Base-by-base conservation (phyloP, 2,113 vertebrate species). In the Sceloporus tristichus region DNA sequence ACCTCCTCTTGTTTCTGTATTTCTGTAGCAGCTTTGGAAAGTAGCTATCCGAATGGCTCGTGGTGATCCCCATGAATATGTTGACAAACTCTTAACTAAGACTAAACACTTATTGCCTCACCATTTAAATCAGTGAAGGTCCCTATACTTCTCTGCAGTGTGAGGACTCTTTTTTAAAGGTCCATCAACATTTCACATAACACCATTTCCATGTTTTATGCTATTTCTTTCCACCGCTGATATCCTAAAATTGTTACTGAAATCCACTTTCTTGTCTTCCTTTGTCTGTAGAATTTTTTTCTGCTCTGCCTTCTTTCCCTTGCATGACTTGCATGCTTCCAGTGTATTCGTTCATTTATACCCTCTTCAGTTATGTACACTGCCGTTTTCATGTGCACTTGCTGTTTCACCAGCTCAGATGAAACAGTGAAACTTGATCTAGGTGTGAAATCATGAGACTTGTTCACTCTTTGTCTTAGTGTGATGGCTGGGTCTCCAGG, bases 141-240 rank as follows among this genome's bases (percentile, higher is more conserved):
- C 2, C 80, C 71, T 85, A 48, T 0, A 74, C 86, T 87, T n/a
- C 81, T 81, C 6, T 68, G 88, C 65, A 56, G n/a, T 40, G 3
- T 48, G 21, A 48, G 0, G 90, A 78, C 38, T 48, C n/a, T n/a
- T 53, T 71, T 82, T 95, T 76, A 19, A 1, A 16, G 87, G 90
- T 14, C 59, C 29, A 56, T 90, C 90, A 92, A n/a, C 62, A 19
- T 90, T 91, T 92, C 25, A 70, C 87, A 25, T 83, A 87, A 80
- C 73, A 83, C 89, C 76, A 14, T 90, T 83, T 70, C 97, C 95
- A 96, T 97, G 96, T 97, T 97, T 97, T 95, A 96, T 96, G 96
- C 91, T 97, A 93, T 94, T 95, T 85, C 85, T 93, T 92, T 83
- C 62, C 91, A 91, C 78, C 62, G 48, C 88, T 91, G 81, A 34